phyloP scores from a whole-genome alignment of 2,113 vertebrate species.

The Laticauda laticaudata region DNA sequence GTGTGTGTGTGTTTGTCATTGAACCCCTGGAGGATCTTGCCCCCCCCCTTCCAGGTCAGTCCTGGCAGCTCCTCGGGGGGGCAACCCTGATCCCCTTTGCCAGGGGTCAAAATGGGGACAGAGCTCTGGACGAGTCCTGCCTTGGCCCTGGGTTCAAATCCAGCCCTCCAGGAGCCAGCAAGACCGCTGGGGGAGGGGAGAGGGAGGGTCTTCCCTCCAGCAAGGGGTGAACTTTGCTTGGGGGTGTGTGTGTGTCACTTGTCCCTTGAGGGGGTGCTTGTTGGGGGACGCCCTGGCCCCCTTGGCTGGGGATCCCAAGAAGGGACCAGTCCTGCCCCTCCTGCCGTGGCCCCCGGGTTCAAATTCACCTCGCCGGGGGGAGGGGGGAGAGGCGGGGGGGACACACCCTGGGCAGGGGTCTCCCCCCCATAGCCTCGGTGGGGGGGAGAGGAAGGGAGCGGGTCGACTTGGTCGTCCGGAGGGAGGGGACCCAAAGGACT shows the following conservation, averaged over 20 bases:
- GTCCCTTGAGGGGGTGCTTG: too few relatives aligned
- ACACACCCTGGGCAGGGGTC: too few relatives aligned
- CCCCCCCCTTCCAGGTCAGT: background rate
- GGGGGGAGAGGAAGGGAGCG: too few relatives aligned
- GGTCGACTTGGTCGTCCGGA: too few relatives aligned
- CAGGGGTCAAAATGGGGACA: too few relatives aligned
- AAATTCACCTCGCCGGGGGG: background rate
- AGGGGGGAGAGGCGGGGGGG: background rate
- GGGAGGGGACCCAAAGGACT: too few relatives aligned
- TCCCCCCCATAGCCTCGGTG: too few relatives aligned
- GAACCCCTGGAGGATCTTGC: background rate
- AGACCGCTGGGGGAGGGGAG: background rate
- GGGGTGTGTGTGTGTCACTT: fast-evolving
- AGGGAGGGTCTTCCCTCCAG: too few relatives aligned
- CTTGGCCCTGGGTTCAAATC: background rate
- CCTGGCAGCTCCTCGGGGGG: background rate
- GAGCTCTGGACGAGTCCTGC: too few relatives aligned
- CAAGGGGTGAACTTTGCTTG: too few relatives aligned
- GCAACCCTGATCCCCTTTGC: too few relatives aligned
- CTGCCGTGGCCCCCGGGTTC: background rate
- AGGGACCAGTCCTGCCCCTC: background rate
- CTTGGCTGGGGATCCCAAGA: background rate
- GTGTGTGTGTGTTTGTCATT: background rate
- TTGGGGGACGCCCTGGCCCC: too few relatives aligned
- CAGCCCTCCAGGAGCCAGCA: background rate